Evolutionary conservation across 2,113 vertebrate species (phyloP), one percentile per base, ranked within the genome.

Genomic region (Oncorhynchus gorbuscha): DNA sequence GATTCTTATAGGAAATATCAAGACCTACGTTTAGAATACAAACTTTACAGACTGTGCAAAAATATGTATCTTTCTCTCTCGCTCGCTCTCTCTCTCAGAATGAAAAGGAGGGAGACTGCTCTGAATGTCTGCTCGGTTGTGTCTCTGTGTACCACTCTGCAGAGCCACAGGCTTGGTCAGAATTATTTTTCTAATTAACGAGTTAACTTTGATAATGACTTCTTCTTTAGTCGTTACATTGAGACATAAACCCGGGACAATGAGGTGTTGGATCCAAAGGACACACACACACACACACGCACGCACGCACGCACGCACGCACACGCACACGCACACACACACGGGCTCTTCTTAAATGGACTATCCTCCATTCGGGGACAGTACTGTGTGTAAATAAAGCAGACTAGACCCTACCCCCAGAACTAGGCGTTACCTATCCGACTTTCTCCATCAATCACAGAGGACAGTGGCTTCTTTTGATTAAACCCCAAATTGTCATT

Each of bases 401-500:
- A 92, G 94, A 91, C 94, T 92, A 92, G 94, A 89, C 91, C 70
- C 93, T 95, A 93, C 94, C 93, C 94, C 92, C 91, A 93, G 95
- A 97, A 95, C 94, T 94, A 98, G 96, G 96, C 97, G 95, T 97
- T 97, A 83, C 95, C 95, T 94, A 94, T 93, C 90, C 90, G 94
- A 97, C 94, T 96, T 95, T 96, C 96, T 97, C 95, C 95, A 97
- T 99, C 97, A 97, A 98, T 98, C 97, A 98, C 96, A 95, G 95
- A 96, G 87, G 95, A 99, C 96, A 97, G 96, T 97, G 96, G 95
- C 96, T 97, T 96, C 97, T 97, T 98, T 97, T 98, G 96, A 98
- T 98, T 97, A 97, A 97, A 95, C 89, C 95, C 94, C 94, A 97
- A 97, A 97, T 97, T 98, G 96, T 98, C 97, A 99, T 99, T 99